Base-by-base conservation (phyloP, 1,140 invertebrate genomes). In the Lutraria rhynchaena region DNA sequence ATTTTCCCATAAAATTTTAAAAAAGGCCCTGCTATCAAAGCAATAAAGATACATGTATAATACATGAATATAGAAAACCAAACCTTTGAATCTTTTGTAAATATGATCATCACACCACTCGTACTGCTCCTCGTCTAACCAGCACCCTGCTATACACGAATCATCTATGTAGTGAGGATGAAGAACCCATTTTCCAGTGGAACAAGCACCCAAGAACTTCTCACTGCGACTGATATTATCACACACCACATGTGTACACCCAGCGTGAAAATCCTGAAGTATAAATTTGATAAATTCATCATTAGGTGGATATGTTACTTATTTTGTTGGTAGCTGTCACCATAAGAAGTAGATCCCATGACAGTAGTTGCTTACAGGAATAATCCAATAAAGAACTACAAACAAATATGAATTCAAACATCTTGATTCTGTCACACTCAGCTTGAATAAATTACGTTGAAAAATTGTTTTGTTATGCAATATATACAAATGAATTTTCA, bases 171-270 rank as follows among this genome's bases (percentile, higher is more conserved):
- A 88, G 9, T 76, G 35, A 31, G 84, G 82, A 19, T 82, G 85
- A 0, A 89, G 61, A 35, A 87, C 69, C 86, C 87, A 89, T 49
- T 76, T 88, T 17, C 86, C 87, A 69, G 81, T 87, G 1, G 87
- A 82, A 84, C 84, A 87, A 19, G 80, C 87, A 22, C 84, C 86
- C 13, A 88, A 78, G 65, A 84, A 88, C 57, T 88, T 88, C 61
- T 88, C 87, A 83, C 85, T 85, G 0, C 83, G 51, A 19, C 80
- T 78, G 5, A 86, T 24, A 80, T 85, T 87, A 1, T 83, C 85
- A 84, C 85, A 86, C 5, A 88, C 49, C 19, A 88, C 61, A 71
- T 88, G 87, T 0, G 86, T 88, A 58, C 86, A 86, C 22, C 71
- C 80, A 17, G 78, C 19, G 31, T 69, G 83, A 33, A 84, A 88